Evolutionary conservation across 2,888 invertebrate species (phyloP), one percentile per base, ranked within the genome.

Genomic region (Melinaea marsaeus): DNA sequence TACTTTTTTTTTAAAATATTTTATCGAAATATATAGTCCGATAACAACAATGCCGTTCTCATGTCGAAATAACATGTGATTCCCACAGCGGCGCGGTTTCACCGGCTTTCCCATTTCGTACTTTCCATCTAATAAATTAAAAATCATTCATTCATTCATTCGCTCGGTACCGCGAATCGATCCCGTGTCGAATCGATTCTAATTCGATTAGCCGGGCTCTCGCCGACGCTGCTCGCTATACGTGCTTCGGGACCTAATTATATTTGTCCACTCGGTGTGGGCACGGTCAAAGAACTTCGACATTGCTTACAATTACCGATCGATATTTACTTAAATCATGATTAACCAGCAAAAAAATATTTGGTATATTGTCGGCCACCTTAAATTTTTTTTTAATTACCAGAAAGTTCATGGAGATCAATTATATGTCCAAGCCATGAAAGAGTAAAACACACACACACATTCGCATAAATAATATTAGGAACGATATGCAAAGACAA

Each of bases 101-200:
- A 59, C 64, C 60, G 35, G 58, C 69, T 70, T 70, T 69, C 68
- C 59, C 63, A 63, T 63, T 59, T 61, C 57, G 59, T 65, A 62
- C 63, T 62, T 68, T 70, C 63, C 68, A 60, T 60, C 13, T 60
- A 9, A 42, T 9, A 42, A 42, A 42, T 42, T 42, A 42, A 42
- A 42, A 42, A 9, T 7, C 11, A 9, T 42, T 11, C 7, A 42
- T 9, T 42, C 11, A 11, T 42, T 9, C 42, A 42, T 42, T 51
- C 60, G 47, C 59, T 33, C 59, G 60, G 22, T 58, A 62, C 60
- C 63, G 67, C 74, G 75, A 57, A 64, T 60, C 64, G 64, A 73
- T 76, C 71, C 76, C 78, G 82, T 80, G 78, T 72, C 80, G 72
- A 80, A 83, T 84, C 80, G 80, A 80, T 83, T 77, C 67, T 80